Percentiles rank a stretch among this genome's conserved stretches.
These are phyloP conservation scores for Papilio helenus DNA, from an alignment of 1,140 invertebrate species.

Conservation along the genomic window DNA sequence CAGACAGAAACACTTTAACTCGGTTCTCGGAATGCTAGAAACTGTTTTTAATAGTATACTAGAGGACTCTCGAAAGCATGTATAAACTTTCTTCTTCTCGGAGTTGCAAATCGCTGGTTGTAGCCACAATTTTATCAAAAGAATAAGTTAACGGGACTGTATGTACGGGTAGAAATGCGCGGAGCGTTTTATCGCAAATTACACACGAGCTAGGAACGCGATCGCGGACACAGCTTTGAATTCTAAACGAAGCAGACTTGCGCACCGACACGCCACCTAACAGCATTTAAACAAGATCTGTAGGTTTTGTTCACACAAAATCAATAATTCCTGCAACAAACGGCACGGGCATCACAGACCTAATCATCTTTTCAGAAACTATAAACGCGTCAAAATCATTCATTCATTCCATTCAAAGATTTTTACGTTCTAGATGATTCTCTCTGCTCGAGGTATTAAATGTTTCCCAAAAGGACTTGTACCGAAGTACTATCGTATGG, in stretches of 20 bases:
- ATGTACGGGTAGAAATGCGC: constrained; percentile 30
- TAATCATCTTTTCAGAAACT: background rate
- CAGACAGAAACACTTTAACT: no score
- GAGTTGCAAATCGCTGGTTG: constrained; percentile 14
- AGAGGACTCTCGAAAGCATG: background rate
- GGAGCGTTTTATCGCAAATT: constrained; percentile 28
- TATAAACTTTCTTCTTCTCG: constrained; percentile 25
- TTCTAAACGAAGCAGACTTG: constrained; percentile 27
- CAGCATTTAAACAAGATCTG: constrained; percentile 3
- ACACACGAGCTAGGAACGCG: constrained; percentile 30
- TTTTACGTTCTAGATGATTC: no score
- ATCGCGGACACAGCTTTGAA: constrained; percentile 32
- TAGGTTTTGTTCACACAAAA: background rate
- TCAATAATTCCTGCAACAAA: background rate
- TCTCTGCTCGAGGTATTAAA: background rate
- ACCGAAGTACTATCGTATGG: background rate
- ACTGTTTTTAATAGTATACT: no score
- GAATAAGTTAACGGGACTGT: constrained; percentile 29
- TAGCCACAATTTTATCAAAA: constrained; percentile 23
- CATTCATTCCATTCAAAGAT: background rate
- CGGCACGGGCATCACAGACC: background rate
- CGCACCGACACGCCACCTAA: background rate
- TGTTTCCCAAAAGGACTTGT: background rate
- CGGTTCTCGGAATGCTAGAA: no score
- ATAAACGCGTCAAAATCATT: background rate